Evolutionary conservation across 92 coral and sea anemone genomes (phyloP).

Genomic region (Virgularia gustaviana): DNA sequence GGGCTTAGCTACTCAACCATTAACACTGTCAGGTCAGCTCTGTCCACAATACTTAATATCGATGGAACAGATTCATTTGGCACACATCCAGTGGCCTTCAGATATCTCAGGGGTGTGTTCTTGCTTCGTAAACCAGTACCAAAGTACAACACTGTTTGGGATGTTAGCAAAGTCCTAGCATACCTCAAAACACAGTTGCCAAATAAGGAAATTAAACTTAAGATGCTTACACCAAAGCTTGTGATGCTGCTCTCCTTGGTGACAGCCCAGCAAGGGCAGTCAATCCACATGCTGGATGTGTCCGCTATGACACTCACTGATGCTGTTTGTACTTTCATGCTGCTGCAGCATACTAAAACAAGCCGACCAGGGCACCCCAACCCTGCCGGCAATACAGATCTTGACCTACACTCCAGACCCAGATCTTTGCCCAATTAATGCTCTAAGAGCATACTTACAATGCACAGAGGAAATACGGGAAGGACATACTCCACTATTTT

Average conservation of each 20-base stretch:
- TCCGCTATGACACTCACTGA: slow-evolving; percentile 44
- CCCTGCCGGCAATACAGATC: slow-evolving; percentile 30
- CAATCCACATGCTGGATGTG: slow-evolving; percentile 41
- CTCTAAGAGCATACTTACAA: slow-evolving; percentile 44
- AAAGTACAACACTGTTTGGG: slow-evolving; percentile 58
- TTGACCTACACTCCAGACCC: slow-evolving; percentile 41
- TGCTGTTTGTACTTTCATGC: slow-evolving; percentile 43
- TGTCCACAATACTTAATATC: slow-evolving; percentile 40
- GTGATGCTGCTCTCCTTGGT: slow-evolving; percentile 54
- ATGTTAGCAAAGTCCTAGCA: slow-evolving; percentile 52
- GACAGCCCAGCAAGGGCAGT: slow-evolving; percentile 53
- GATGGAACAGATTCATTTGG: slow-evolving; percentile 48
- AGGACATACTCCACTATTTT: slow-evolving; percentile 51
- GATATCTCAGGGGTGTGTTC: slow-evolving; percentile 50
- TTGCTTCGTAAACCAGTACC: slow-evolving; percentile 55
- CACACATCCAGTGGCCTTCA: slow-evolving; percentile 47
- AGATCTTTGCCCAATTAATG: slow-evolving; percentile 47
- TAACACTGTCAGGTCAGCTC: slow-evolving; percentile 58
- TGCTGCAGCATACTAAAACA: slow-evolving; percentile 57
- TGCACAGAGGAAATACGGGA: slow-evolving; percentile 49
- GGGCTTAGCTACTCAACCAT: slow-evolving; percentile 52
- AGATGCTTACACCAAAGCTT: slow-evolving; percentile 47
- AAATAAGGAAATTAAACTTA: slow-evolving; percentile 41
- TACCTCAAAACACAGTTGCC: slow-evolving; percentile 54
- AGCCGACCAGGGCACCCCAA: slow-evolving; percentile 47